These are phyloP conservation scores for Argyrosomus japonicus DNA, from an alignment of 2,113 vertebrate species.

Conservation along the genomic window DNA sequence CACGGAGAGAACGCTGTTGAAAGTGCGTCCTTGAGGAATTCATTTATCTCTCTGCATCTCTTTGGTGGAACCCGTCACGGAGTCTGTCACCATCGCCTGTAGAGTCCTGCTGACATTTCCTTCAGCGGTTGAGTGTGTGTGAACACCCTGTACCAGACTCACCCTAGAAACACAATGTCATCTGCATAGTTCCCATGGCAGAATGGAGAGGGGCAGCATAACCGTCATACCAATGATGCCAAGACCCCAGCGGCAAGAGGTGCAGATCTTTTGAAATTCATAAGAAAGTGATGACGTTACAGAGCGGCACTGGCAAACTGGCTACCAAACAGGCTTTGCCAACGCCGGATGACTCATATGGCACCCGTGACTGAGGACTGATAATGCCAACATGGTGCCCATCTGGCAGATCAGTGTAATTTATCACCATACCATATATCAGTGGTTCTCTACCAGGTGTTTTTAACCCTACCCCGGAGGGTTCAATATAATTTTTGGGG, in stretches of 20 bases:
- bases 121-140: slow-evolving; percentile 77
- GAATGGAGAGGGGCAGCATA: slow-evolving; percentile 42
- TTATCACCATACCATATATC: slow-evolving; percentile 56
- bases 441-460: slow-evolving; percentile 9
- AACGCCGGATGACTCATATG: slow-evolving; percentile 19
- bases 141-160: slow-evolving; percentile 70
- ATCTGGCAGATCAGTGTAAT: slow-evolving; percentile 58
- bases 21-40: slow-evolving; percentile 67
- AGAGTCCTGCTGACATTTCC: slow-evolving; percentile 77
- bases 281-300: slow-evolving; percentile 30
- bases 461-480: slow-evolving; percentile 3
- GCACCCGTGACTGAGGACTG: slow-evolving; percentile 21
- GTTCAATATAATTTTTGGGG: slow-evolving; percentile 13
- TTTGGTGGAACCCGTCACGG: slow-evolving; percentile 48
- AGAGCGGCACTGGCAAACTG: not conserved
- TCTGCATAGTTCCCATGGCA: slow-evolving; percentile 66
- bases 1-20: slow-evolving; percentile 50
- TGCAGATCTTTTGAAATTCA: slow-evolving; percentile 32
- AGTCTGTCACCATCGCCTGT: slow-evolving; percentile 64
- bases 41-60: slow-evolving; percentile 61
- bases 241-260: slow-evolving; percentile 54
- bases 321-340: slow-evolving; percentile 23
- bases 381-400: slow-evolving; percentile 40
- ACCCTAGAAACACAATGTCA: slow-evolving; percentile 47
- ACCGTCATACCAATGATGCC: slow-evolving; percentile 61